Base-by-base conservation (phyloP, 2,888 invertebrate species). In the Meteorus colon region DNA sequence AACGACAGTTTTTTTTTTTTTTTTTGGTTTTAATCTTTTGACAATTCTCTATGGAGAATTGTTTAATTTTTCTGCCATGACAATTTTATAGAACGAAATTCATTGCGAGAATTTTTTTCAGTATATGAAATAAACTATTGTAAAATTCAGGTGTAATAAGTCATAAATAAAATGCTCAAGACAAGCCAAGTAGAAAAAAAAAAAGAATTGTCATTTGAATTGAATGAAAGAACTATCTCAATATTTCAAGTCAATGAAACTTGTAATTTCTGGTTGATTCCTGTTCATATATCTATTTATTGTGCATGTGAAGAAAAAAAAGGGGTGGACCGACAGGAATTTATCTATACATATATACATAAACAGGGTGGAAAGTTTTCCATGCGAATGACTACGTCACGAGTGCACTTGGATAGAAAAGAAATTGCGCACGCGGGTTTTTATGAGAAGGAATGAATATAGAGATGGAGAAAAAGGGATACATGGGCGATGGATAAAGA, bases 241-340 rank as follows among this genome's bases (percentile, higher is more conserved):
- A 75, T 27, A 34, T 62, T 60, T 66, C 71, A 55, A 71, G 75
- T 75, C 75, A 75, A 75, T 75, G 71, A 75, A 75, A 75, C 66
- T 75, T 75, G 71, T 71, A 71, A 75, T 75, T 75, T 71, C 66
- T 75, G 75, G 75, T 75, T 75, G 75, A 75, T 75, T 75, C 75
- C 71, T 66, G 55, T 55, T 75, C n/a, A 55, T 19, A 24, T 19
- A 19, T 55, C 19, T 55, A n/a, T n/a, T 55, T 55, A 55, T 55
- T 55, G 63, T 69, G 48, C 24, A 68, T 55, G 55, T 31, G 55
- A n/a, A 68, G 12, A n/a, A 73, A 66, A 55, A 51, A 59, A 55
- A 55, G 69, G 51, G 69, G 60, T 34, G 12, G 12, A 29, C 29
- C 12, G 31, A 12, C 31, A 31, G 4, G 29, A 4, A 62, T 62